A percentile compares a stretch with the other conserved stretches of the same genome.
Evolutionary conservation across 1,140 invertebrate species (phyloP).

Genomic region (Mycetomoellerius zeteki): DNA sequence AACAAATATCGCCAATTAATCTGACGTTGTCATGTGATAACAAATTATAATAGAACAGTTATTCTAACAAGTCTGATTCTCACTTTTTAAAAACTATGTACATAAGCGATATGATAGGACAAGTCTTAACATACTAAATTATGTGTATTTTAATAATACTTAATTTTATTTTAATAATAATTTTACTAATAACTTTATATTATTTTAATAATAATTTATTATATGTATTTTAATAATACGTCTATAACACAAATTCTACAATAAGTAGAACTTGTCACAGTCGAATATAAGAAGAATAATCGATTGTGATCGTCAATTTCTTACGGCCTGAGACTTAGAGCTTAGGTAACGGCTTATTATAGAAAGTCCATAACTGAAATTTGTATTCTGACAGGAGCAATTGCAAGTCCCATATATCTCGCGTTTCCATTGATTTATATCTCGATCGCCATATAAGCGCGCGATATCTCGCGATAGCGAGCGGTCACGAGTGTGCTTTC

Average conservation of each 20-base stretch:
- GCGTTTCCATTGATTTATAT: not conserved
- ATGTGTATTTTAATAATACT: too few species aligned
- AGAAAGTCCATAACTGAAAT: not conserved
- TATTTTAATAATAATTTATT: too few species aligned
- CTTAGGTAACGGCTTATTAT: too few species aligned
- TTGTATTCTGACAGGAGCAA: not conserved
- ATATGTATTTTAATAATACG: too few species aligned
- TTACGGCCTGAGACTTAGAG: too few species aligned
- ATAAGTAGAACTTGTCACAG: too few species aligned
- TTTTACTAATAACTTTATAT: too few species aligned
- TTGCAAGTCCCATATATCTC: not conserved
- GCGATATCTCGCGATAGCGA: constrained; percentile 7
- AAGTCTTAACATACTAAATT: not conserved
- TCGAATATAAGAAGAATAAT: too few species aligned
- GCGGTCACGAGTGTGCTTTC: not conserved
- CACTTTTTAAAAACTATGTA: not conserved
- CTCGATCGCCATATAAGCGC: not conserved
- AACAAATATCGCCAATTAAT: constrained; percentile 56
- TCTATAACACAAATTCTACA: not conserved
- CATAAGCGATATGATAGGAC: not conserved
- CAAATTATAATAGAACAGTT: constrained; percentile 17
- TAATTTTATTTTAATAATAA: too few species aligned
- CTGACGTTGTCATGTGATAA: not conserved
- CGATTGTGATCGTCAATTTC: too few species aligned
- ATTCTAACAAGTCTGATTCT: not conserved